A percentile compares a stretch with the other conserved stretches of the same genome.
These are phyloP conservation scores for Hydropsyche betteni DNA, from an alignment of 2,888 invertebrate species.

Conservation along the genomic window DNA sequence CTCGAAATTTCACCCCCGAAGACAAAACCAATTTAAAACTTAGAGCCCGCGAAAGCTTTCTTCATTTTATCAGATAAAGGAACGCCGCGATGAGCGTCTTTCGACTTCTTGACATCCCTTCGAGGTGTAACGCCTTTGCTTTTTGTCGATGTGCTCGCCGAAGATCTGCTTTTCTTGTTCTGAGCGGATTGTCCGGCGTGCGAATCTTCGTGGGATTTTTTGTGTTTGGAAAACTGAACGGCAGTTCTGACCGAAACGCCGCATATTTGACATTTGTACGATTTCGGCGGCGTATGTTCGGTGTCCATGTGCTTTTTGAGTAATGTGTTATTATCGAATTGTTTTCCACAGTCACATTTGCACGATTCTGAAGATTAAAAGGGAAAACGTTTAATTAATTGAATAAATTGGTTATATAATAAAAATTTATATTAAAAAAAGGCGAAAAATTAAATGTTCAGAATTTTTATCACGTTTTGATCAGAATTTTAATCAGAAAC, in stretches of 20 bases:
- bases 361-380: conserved; percentile 3
- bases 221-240: conserved; percentile 46
- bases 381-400: no score
- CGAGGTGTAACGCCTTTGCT: neutral
- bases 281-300: conserved; percentile 63
- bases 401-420: no score
- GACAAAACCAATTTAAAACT: conserved; percentile 42
- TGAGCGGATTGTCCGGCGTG: neutral
- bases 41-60: conserved; percentile 54
- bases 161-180: neutral
- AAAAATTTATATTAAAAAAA: no score
- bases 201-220: conserved; percentile 38
- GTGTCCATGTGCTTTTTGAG: conserved; percentile 61
- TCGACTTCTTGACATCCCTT: conserved; percentile 41
- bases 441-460: no score
- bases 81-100: conserved; percentile 58
- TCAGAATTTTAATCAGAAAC: no score
- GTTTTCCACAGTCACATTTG: conserved; percentile 62
- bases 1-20: neutral
- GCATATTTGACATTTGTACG: conserved; percentile 46
- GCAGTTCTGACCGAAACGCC: conserved; percentile 47
- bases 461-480: no score
- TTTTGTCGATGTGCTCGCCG: neutral
- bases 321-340: conserved; percentile 62
- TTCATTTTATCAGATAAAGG: conserved; percentile 61